Base-by-base conservation (phyloP, 2,888 invertebrate genomes). In the Athalia rosae region DNA sequence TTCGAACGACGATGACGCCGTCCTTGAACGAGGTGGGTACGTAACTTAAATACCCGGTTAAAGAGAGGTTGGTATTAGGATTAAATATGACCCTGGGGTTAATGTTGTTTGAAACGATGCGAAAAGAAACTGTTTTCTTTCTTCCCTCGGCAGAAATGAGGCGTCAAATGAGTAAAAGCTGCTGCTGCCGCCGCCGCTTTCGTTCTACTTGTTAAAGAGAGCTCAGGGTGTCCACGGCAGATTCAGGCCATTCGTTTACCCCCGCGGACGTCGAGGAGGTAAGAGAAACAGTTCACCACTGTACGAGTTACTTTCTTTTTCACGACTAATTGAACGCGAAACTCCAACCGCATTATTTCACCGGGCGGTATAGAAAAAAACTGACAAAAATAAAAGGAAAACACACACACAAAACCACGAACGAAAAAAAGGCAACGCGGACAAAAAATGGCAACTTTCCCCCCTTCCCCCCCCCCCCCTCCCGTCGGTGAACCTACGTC, bases 111-210 rank as follows among this genome's bases (percentile, higher is more conserved):
- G 71, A 71, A 58, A 71, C 13, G 58, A 71, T 15, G 13, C n/a
- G 47, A 11, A 58, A 9, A 50, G 41, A 41, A 50, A 50, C 11
- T 15, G 41, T 59, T 8, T 63, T 3, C 5, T 63, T 63, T 43
- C 15, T 63, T 63, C 7, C 62, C 62, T 7, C 8, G 80, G 77
- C 83, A 83, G 82, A 85, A 85, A 85, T 85, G 84, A 85, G 84
- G 84, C 84, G 85, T 85, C 85, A 85, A 85, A 85, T 83, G 85
- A 84, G 85, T 82, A 80, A 82, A 80, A 83, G 79, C 56, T 56
- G 69, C 56, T 53, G 9, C 53, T 11, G 11, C 53, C 53, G 9
- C n/a, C 53, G n/a, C 53, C 53, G 11, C 53, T 9, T 11, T 53
- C 53, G 53, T 53, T 7, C 53, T 53, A 53, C 53, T n/a, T 53